phyloP scores from a whole-genome alignment of 1,140 invertebrate genomes.

The Hylaeus volcanicus region DNA sequence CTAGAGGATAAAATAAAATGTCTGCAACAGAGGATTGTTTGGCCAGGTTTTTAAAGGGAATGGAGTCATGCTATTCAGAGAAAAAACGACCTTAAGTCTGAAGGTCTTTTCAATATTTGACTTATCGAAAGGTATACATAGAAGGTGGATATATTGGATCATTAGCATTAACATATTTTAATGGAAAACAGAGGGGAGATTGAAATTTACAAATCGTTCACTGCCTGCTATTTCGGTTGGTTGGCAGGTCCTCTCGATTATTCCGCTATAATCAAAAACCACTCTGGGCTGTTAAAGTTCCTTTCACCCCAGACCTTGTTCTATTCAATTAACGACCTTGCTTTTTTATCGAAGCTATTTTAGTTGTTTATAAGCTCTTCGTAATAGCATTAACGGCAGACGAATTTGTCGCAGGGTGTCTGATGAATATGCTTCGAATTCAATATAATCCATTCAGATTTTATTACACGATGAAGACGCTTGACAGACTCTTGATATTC shows the following conservation, averaged over 20 bases:
- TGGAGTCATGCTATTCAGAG: too few species aligned
- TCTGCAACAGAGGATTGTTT: too few species aligned
- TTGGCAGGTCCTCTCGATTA: neutral
- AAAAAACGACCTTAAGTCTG: too few species aligned
- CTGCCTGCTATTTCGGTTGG: neutral
- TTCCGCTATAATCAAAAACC: neutral
- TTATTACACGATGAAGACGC: neutral
- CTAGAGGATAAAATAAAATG: too few species aligned
- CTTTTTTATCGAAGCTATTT: neutral
- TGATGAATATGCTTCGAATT: neutral
- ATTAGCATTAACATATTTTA: neutral
- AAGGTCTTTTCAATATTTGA: neutral
- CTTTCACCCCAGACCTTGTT: neutral
- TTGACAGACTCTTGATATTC: neutral
- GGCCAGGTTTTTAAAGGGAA: too few species aligned
- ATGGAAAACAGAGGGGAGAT: neutral
- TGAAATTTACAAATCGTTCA: conserved; percentile 1
- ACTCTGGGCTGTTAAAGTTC: neutral
- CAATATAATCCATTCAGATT: neutral
- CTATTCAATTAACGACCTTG: neutral
- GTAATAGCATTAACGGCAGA: neutral
- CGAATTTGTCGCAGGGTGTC: neutral
- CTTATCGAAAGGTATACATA: neutral
- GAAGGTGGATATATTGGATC: neutral
- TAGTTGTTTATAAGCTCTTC: too few species aligned